These are phyloP conservation scores for Drosophila cardini DNA, from an alignment of 1,140 invertebrate genomes.

Conservation along the genomic window DNA sequence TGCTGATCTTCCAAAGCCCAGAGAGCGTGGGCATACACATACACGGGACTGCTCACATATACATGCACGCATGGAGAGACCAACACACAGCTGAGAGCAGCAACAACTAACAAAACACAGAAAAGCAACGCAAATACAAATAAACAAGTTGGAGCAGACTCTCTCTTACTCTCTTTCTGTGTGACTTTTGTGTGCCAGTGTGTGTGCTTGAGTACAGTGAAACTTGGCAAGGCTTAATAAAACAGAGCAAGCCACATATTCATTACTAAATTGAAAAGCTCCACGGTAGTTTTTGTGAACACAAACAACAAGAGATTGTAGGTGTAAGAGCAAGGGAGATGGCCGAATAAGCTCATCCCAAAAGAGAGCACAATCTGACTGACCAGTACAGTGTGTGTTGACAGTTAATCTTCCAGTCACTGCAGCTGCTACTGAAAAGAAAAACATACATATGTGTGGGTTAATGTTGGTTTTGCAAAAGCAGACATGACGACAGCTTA, in stretches of 20 bases:
- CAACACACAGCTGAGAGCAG: slow-evolving; percentile 38
- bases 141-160: slow-evolving; percentile 8
- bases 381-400: slow-evolving; percentile 44
- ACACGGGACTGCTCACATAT: background rate
- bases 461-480: slow-evolving; percentile 1
- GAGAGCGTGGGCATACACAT: slow-evolving; percentile 45
- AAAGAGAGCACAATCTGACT: slow-evolving; percentile 38
- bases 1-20: slow-evolving; percentile 55
- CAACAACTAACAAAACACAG: slow-evolving; percentile 40
- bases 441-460: slow-evolving; percentile 1
- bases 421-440: slow-evolving; percentile 3
- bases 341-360: slow-evolving; percentile 47
- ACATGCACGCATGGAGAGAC: background rate
- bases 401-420: slow-evolving; percentile 20
- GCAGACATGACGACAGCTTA: slow-evolving; percentile 19
- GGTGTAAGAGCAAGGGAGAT: slow-evolving; percentile 13
- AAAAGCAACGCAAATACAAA: slow-evolving; percentile 42
- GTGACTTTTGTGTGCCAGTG: slow-evolving; percentile 11
- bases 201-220: slow-evolving; percentile 35
- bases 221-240: slow-evolving; percentile 33
- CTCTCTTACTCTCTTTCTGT: slow-evolving; percentile 26
- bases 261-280: slow-evolving; percentile 24
- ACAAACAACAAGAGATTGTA: slow-evolving; percentile 25
- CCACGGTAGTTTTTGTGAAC: slow-evolving; percentile 28
- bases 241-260: slow-evolving; percentile 19